phyloP scores from a whole-genome alignment of 2,888 invertebrate species.

The Uropetala carovei region DNA sequence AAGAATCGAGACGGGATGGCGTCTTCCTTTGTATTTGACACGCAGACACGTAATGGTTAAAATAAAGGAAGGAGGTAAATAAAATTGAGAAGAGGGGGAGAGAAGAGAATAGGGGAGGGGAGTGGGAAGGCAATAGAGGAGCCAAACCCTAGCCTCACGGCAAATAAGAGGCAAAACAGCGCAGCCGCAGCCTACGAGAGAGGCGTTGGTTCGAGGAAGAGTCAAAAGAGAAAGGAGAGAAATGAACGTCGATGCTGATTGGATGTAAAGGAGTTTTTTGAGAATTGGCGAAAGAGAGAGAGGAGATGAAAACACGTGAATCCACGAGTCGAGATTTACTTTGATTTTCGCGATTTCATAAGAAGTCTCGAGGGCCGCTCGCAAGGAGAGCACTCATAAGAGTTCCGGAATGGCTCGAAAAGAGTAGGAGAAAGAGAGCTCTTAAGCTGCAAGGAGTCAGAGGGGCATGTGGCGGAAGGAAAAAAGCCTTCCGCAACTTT shows the following conservation, averaged over 20 bases:
- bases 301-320: neutral
- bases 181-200: too few relatives aligned
- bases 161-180: too few relatives aligned
- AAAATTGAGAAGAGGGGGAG: neutral
- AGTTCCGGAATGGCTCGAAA: neutral
- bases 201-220: too few relatives aligned
- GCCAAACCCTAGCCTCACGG: too few relatives aligned
- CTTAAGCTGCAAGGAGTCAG: neutral
- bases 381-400: neutral
- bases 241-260: too few relatives aligned
- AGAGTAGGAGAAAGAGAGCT: neutral
- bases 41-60: neutral
- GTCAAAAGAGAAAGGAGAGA: too few relatives aligned
- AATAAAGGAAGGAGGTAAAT: neutral
- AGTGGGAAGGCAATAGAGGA: neutral
- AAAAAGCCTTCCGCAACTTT: slow-evolving; percentile 65
- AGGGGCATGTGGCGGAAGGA: slow-evolving; percentile 4
- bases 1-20: neutral
- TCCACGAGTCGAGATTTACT: neutral
- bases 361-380: neutral
- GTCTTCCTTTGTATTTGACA: too few relatives aligned
- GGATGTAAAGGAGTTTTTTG: too few relatives aligned
- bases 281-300: neutral
- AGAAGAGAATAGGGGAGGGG: neutral
- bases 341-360: neutral